Conservation (phyloP, 1,140 invertebrate species). For the Aricia agestis region DNA sequence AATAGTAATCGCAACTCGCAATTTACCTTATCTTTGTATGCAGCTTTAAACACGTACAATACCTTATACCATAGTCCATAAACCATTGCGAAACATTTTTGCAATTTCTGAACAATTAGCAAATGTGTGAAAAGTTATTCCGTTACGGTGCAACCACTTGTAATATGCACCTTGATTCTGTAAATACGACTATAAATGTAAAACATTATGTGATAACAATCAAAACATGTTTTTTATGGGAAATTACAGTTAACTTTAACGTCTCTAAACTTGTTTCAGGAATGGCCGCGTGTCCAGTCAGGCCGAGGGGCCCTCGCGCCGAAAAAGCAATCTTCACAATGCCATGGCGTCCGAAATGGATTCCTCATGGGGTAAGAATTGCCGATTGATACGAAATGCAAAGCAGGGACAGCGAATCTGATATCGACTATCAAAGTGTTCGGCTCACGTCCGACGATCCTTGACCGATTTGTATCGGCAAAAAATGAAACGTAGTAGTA, state of each 20-base stretch:
- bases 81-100: too few species aligned
- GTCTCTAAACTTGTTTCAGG: constrained; percentile 42
- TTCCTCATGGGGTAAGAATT: constrained; percentile 58
- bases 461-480: background rate
- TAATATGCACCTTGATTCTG: too few species aligned
- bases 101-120: too few species aligned
- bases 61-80: too few species aligned
- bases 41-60: too few species aligned
- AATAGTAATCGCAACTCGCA: too few species aligned
- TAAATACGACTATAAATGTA: too few species aligned
- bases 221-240: too few species aligned
- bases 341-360: constrained; percentile 67
- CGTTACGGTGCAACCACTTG: too few species aligned
- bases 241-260: background rate
- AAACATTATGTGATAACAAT: too few species aligned
- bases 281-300: constrained; percentile 62
- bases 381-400: background rate
- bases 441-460: background rate
- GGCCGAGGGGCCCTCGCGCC: constrained; percentile 77
- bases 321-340: constrained; percentile 81
- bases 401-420: background rate
- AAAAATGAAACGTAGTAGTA: background rate
- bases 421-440: background rate
- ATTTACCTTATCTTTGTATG: too few species aligned
- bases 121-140: too few species aligned